Base-by-base conservation (phyloP, 2,888 invertebrate species). In the Dexiosoma caninum region DNA sequence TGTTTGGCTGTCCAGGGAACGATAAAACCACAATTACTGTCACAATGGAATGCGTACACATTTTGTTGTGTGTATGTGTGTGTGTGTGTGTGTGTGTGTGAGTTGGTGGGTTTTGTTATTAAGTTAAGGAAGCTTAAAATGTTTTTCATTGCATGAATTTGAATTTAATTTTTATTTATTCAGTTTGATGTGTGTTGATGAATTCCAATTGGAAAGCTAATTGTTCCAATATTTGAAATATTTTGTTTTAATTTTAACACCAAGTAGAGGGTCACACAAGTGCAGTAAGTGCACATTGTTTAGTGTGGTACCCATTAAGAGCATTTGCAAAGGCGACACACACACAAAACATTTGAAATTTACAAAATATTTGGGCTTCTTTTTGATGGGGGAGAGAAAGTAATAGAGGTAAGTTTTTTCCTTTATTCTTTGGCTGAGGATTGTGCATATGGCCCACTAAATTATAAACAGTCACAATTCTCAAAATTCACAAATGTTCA, bases 81-180 rank as follows among this genome's bases (percentile, higher is more conserved):
- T n/a, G n/a, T n/a, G n/a, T n/a, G n/a, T n/a, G n/a, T n/a, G n/a
- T n/a, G n/a, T n/a, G n/a, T n/a, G n/a, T n/a, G n/a, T n/a, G n/a
- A n/a, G n/a, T n/a, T n/a, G n/a, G n/a, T n/a, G n/a, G n/a, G 49
- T 7, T 60, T 42, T 14, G 46, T 10, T 12, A 10, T 59, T 66
- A 35, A 42, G 40, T 27, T 53, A n/a, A 76, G 71, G 79, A 80
- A 80, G 75, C 66, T 70, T 57, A 16, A 49, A 55, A 46, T 30
- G 46, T 10, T 49, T 30, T 30, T 40, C 2, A 49, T 21, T 42
- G 27, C n/a, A 27, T 57, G 6, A 66, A 35, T 49, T 57, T 42
- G 10, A 37, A 49, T 30, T 60, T 74, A 35, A 72, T 32, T 37
- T 5, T 62, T n/a, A n/a, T n/a, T n/a, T n/a, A n/a, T n/a, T n/a